These are phyloP conservation scores for Phoxinus phoxinus DNA, from an alignment of 2,113 vertebrate species.

Conservation along the genomic window DNA sequence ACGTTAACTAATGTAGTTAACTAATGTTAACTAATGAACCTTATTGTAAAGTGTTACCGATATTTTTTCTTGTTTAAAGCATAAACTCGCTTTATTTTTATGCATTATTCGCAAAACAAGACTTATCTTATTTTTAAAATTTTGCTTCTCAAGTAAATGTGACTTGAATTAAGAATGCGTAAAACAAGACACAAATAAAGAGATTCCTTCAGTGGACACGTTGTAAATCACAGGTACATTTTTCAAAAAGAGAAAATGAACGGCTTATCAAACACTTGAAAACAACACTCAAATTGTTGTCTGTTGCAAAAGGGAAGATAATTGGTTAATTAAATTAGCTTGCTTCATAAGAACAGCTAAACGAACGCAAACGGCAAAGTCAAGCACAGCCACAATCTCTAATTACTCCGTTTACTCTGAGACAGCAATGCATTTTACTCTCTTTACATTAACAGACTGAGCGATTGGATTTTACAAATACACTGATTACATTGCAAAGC, in stretches of 20 bases:
- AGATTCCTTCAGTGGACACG: neutral
- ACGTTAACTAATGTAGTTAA: too few species aligned
- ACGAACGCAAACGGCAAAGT: neutral
- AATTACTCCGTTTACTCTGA: slow-evolving; percentile 15
- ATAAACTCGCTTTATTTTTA: too few species aligned
- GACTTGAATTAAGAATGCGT: too few species aligned
- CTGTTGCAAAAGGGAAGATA: slow-evolving; percentile 9
- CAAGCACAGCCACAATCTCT: slow-evolving; percentile 10
- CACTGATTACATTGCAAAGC: slow-evolving; percentile 4
- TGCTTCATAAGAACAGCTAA: slow-evolving; percentile 17
- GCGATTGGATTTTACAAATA: neutral
- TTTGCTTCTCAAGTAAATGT: too few species aligned
- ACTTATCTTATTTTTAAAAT: too few species aligned
- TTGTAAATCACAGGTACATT: neutral
- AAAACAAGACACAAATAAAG: too few species aligned
- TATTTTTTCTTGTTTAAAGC: too few species aligned
- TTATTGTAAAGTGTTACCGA: too few species aligned
- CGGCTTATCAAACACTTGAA: neutral
- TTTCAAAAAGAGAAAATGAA: neutral
- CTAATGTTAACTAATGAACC: too few species aligned
- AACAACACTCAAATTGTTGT: neutral
- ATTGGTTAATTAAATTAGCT: slow-evolving; percentile 4
- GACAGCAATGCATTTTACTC: slow-evolving; percentile 10
- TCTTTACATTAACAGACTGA: slow-evolving; percentile 17
- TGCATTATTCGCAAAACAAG: too few species aligned